phyloP scores from a whole-genome alignment of 2,888 invertebrate genomes.

The Eristalinus sepulchralis region DNA sequence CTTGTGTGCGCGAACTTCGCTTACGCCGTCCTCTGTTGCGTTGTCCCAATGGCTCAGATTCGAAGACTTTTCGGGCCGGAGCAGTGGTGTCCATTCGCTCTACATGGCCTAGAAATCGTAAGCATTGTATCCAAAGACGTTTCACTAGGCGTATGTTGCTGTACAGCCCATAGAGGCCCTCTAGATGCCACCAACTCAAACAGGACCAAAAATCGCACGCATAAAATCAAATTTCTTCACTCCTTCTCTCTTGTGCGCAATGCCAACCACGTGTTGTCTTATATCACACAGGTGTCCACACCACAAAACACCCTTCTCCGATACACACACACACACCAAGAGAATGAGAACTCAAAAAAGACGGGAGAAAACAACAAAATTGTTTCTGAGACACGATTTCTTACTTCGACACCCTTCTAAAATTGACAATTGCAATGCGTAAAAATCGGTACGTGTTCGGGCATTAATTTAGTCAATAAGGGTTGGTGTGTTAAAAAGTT shows the following conservation, averaged over 20 bases:
- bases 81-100: no score
- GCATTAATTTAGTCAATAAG: background rate
- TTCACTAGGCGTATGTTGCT: no score
- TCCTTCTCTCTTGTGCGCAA: background rate
- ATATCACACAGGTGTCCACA: background rate
- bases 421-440: background rate
- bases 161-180: no score
- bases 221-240: no score
- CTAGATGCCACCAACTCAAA: no score
- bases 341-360: background rate
- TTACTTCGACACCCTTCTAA: background rate
- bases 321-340: background rate
- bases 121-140: no score
- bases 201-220: no score
- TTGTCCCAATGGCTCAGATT: no score
- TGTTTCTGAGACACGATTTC: background rate
- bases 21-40: no score
- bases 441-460: constrained; percentile 3
- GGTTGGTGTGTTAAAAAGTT: background rate
- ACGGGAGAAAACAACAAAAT: background rate
- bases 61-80: no score
- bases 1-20: no score
- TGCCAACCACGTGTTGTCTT: background rate
- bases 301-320: background rate
- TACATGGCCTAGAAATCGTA: no score